Conservation (phyloP, 1,140 invertebrate species). For the Drosophila nannoptera region DNA sequence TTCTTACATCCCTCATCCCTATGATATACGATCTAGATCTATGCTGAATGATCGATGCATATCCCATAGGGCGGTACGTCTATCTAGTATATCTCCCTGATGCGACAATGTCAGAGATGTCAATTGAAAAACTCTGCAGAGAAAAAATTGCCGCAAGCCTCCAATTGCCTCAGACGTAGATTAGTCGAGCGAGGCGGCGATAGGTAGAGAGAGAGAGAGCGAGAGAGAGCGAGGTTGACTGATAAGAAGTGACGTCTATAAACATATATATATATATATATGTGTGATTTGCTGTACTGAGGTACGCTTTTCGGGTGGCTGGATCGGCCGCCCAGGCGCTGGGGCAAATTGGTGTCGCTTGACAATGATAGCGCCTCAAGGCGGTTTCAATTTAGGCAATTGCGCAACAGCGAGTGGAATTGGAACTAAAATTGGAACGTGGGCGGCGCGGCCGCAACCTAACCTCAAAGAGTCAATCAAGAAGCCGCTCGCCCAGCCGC, state of each 20-base stretch:
- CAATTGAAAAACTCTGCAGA: constrained; percentile 34
- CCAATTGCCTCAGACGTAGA: constrained; percentile 18
- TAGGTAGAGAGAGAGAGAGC: constrained; percentile 25
- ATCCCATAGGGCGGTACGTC: not conserved
- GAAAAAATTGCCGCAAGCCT: constrained; percentile 16
- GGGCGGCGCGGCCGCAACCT: constrained; percentile 22
- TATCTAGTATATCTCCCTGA: constrained; percentile 8
- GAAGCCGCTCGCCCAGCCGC: not conserved
- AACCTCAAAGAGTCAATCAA: constrained; percentile 44
- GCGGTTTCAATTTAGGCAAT: constrained; percentile 74
- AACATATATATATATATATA: not conserved
- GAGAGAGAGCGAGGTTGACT: constrained; percentile 14
- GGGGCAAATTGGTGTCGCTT: constrained; percentile 62
- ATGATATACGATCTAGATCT: no score
- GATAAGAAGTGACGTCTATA: not conserved
- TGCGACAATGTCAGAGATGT: constrained; percentile 50
- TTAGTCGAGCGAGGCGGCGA: constrained; percentile 22
- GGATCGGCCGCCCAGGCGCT: constrained; percentile 25
- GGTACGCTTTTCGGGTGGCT: constrained; percentile 18
- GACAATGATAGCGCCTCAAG: constrained; percentile 73
- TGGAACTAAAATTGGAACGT: constrained; percentile 33
- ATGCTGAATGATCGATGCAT: no score
- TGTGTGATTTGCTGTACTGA: not conserved
- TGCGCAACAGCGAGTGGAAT: constrained; percentile 49
- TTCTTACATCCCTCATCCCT: no score